Evolutionary conservation across 2,797 vertebrate genomes (phyloP), one percentile per base, ranked within the genome.

Genomic region (Bovichtus variegatus): DNA sequence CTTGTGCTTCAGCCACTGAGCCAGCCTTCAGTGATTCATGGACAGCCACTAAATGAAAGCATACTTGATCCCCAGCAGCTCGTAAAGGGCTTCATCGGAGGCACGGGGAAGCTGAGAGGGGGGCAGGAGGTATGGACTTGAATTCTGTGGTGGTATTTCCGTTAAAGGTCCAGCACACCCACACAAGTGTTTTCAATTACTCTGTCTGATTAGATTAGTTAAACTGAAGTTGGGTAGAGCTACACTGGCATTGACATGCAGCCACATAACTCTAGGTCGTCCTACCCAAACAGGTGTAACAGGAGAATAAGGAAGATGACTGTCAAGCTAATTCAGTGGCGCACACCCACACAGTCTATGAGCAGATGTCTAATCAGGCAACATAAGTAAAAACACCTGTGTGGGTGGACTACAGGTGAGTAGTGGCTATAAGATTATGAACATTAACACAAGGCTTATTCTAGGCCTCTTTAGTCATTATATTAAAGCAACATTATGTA

Each of bases 21-120:
- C 34, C 46, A 16, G 55, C 49, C 51, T 16, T 23, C 49, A 53
- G 36, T 71, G 54, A 80, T 61, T 78, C 58, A 71, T 40, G 27
- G 55, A n/a, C 13, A 12, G 11, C 38, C 25, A 60, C 43, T 61
- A 58, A 67, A 71, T 12, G 27, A 65, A 70, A 73, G 46, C 18
- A 25, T 3, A 21, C 36, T 49, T 57, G 29, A 44, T 68, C 34
- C 19, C 44, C 36, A 44, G 7, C 29, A 9, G 55, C 38, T 54
- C 40, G 54, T 36, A 41, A 53, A 31, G 29, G 19, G 46, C 9
- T 54, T 60, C 36, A 23, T 49, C 51, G 31, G 27, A 54, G 8
- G 58, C 31, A 72, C 15, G 7, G 21, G 12, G 27, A 31, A 36
- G 49, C 67, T 49, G 49, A 62, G 36, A 53, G 60, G 6, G 4